Evolutionary conservation across 2,797 vertebrate genomes (phyloP).

Genomic region (Leptatherina wallacei): DNA sequence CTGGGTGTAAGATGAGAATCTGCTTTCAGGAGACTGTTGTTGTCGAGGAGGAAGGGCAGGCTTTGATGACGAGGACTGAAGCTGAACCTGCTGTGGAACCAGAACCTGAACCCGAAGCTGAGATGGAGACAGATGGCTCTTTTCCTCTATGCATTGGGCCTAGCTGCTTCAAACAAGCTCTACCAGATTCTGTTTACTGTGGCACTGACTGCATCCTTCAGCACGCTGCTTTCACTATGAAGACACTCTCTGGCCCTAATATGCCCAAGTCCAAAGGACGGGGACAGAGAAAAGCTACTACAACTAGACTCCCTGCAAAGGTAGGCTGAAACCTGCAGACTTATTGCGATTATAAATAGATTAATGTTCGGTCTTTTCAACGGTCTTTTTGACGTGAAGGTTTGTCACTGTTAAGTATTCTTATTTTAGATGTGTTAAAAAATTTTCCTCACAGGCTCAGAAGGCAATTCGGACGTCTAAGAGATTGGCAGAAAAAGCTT

Average conservation of each 20-base stretch:
- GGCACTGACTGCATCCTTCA: conserved; percentile 94
- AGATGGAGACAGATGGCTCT: conserved; percentile 73
- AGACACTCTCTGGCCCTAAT: conserved; percentile 87
- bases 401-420: neutral
- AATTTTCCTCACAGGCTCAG: conserved; percentile 80
- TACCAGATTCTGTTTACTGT: conserved; percentile 95
- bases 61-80: conserved; percentile 23
- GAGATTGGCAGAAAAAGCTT: conserved; percentile 71
- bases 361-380: neutral
- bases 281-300: conserved; percentile 75
- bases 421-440: conserved; percentile 26
- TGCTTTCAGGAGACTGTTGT: conserved; percentile 69
- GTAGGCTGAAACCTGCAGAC: conserved; percentile 70
- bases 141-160: conserved; percentile 91
- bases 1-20: conserved; percentile 54
- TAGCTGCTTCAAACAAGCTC: conserved; percentile 86
- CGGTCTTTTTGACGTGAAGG: neutral
- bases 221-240: conserved; percentile 93
- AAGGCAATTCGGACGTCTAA: conserved; percentile 85
- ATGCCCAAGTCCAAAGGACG: conserved; percentile 82
- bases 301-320: conserved; percentile 78
- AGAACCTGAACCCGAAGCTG: conserved; percentile 19
- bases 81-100: conserved; percentile 17
- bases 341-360: too few species aligned
- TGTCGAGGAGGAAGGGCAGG: conserved; percentile 21